Base-by-base conservation (phyloP, 2,888 invertebrate genomes). In the Bedellia somnulentella region DNA sequence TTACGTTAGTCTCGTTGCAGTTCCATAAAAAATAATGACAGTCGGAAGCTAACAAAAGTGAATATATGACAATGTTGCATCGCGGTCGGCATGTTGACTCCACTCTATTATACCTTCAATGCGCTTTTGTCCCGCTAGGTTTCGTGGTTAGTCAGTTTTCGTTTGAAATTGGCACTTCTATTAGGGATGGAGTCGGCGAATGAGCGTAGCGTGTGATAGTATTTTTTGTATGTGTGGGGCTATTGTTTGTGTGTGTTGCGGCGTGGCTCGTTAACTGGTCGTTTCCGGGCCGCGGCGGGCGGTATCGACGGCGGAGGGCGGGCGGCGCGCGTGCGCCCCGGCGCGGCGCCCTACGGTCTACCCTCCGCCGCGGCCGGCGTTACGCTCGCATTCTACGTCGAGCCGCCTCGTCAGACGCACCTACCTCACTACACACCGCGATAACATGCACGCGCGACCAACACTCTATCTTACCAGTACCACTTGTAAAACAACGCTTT, bases 231-330 rank as follows among this genome's bases (percentile, higher is more conserved):
- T 18, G 18, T 18, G 9, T 9, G 18, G 18, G 5, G 9, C 9
- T 5, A 18, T 5, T 36, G 24, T 16, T 21, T 26, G 56, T 58
- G 56, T 57, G 57, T 61, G 59, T 62, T 61, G 59, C 55, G 64
- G 61, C 57, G 57, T 50, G 57, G 57, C 56, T 68, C 53, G 67
- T 66, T 63, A 63, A 68, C 59, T 61, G 55, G 49, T 57, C 57
- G 59, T 66, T 70, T 73, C 70, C 68, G 70, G 66, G 61, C 51
- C 63, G 60, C 62, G 60, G 55, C 59, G 57, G 67, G 58, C 4
- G 67, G 52, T 68, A 68, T 71, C 58, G 68, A 67, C 55, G 59
- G 56, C 13, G 31, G 35, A 30, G 33, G 59, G 53, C 47, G 45
- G 46, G 45, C 43, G 40, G 47, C 60, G 70, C 75, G 73, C 73